Evolutionary conservation across 2,113 vertebrate genomes (phyloP).

Genomic region (Siphamia tubifer): DNA sequence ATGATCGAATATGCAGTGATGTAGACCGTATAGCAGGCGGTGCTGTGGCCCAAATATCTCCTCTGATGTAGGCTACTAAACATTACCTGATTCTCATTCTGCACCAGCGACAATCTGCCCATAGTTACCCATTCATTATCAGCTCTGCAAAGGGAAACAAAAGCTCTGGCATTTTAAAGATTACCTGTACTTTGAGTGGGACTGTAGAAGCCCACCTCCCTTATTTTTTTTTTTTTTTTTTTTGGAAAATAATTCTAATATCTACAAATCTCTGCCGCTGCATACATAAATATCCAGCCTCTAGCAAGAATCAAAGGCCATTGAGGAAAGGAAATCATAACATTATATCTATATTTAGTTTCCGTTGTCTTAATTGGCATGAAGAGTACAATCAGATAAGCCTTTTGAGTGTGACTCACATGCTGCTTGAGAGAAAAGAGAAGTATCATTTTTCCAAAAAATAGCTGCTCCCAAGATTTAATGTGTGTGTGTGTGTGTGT

Average conservation of each 20-base stretch:
- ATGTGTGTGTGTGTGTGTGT: background rate
- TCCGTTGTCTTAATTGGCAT: conserved; percentile 74
- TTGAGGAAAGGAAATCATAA: conserved; percentile 68
- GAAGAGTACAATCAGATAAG: conserved; percentile 78
- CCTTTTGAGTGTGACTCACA: conserved; percentile 54
- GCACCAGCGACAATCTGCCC: background rate
- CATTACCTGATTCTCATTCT: conserved; percentile 25
- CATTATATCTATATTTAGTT: conserved; percentile 70
- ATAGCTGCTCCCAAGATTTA: conserved; percentile 23
- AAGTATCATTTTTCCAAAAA: conserved; percentile 42
- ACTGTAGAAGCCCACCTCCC: background rate
- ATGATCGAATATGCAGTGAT: conserved; percentile 44
- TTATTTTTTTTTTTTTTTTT: no score
- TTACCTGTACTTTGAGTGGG: conserved; percentile 42
- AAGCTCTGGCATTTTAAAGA: conserved; percentile 55
- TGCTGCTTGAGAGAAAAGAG: conserved; percentile 54
- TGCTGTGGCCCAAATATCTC: conserved; percentile 39
- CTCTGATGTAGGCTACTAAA: conserved; percentile 47
- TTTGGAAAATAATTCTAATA: conserved; percentile 39
- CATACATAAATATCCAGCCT: conserved; percentile 39
- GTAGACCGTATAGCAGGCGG: conserved; percentile 18
- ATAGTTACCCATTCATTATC: conserved; percentile 36
- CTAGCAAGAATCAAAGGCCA: conserved; percentile 62
- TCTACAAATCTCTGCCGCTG: conserved; percentile 45
- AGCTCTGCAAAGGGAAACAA: conserved; percentile 33